phyloP scores from a whole-genome alignment of 53 echinoderm and acorn worm genomes.

The Arbacia lixula region DNA sequence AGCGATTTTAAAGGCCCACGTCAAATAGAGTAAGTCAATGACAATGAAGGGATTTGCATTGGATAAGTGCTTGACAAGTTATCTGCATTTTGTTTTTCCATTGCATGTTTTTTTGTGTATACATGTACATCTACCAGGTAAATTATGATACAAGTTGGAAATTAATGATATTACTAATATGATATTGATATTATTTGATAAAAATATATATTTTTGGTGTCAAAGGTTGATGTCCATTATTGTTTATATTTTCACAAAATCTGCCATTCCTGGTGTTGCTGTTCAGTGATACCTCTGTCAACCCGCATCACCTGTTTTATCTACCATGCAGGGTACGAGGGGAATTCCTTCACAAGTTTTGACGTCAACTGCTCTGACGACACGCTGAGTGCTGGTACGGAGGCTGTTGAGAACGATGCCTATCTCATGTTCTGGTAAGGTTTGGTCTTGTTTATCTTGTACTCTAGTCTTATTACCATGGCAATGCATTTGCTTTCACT shows the following conservation, averaged over 20 bases:
- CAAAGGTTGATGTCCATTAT: background rate
- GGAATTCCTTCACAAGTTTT: constrained; percentile 93
- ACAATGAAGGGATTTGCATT: too few relatives aligned
- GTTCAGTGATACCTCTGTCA: background rate
- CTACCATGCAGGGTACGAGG: constrained; percentile 76
- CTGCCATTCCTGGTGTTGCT: background rate
- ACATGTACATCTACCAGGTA: too few relatives aligned
- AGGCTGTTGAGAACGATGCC: constrained; percentile 92
- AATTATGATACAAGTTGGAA: too few relatives aligned
- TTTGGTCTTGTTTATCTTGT: constrained; percentile 21
- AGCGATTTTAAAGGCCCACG: too few relatives aligned
- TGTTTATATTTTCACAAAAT: background rate
- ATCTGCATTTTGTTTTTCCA: too few relatives aligned
- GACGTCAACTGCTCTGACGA: constrained; percentile 88
- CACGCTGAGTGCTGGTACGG: constrained; percentile 91
- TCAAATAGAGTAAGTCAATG: too few relatives aligned
- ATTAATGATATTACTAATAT: too few relatives aligned
- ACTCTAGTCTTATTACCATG: background rate
- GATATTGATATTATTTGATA: too few relatives aligned
- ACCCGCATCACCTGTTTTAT: background rate
- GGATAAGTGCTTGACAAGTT: too few relatives aligned
- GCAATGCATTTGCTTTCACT: background rate
- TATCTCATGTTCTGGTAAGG: constrained; percentile 99
- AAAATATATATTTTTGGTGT: too few relatives aligned
- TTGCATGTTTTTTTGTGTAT: too few relatives aligned